These are phyloP conservation scores for Tupiocoris notatus DNA, from an alignment of 2,888 invertebrate species.

Conservation along the genomic window DNA sequence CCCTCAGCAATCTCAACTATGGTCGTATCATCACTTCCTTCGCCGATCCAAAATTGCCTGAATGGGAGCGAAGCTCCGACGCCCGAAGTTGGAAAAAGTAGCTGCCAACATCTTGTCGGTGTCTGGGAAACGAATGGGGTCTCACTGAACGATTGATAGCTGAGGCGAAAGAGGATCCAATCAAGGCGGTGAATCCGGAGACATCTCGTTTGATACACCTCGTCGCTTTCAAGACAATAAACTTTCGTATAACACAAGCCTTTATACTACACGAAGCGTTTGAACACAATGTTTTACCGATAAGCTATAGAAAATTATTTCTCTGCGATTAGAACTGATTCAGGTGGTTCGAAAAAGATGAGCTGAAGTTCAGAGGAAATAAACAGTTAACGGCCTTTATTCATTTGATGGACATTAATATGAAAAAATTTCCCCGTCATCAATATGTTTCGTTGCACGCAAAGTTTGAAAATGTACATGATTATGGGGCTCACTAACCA, in stretches of 20 bases:
- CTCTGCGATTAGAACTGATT: no score
- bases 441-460: no score
- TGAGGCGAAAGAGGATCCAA: not conserved
- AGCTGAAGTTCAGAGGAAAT: no score
- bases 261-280: no score
- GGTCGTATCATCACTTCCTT: not conserved
- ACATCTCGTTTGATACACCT: not conserved
- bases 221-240: not conserved
- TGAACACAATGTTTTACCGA: no score
- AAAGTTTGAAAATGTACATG: no score
- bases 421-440: no score
- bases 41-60: not conserved
- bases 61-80: not conserved
- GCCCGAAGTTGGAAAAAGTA: not conserved
- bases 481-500: no score
- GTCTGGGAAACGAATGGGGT: not conserved
- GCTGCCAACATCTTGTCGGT: not conserved
- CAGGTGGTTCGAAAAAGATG: no score
- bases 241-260: not conserved
- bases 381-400: no score
- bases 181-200: not conserved
- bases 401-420: no score
- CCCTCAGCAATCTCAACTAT: not conserved
- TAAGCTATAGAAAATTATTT: no score
- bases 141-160: not conserved